A percentile compares a stretch with the other conserved stretches of the same genome.
These are phyloP conservation scores for Arnoldichthys spilopterus DNA, from an alignment of 2,797 vertebrate species.

Conservation along the genomic window DNA sequence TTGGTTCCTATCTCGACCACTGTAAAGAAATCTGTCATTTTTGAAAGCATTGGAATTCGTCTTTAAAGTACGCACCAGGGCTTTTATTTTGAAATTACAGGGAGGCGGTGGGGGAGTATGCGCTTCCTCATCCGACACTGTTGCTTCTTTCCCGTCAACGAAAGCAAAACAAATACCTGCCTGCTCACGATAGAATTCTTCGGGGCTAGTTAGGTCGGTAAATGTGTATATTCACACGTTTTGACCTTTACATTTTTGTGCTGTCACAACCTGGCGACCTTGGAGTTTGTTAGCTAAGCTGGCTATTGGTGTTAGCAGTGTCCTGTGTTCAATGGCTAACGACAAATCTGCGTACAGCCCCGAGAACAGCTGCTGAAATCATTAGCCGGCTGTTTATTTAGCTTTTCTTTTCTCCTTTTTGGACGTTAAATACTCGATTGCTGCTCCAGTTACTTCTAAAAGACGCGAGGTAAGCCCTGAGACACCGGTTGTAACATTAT, in stretches of 20 bases:
- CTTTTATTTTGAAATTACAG: slow-evolving; percentile 20
- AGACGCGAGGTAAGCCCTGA: not conserved
- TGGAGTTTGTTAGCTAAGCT: not conserved
- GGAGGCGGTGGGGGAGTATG: not conserved
- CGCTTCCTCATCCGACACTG: not conserved
- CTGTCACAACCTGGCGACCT: not conserved
- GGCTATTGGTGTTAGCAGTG: not conserved
- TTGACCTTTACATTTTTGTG: not conserved
- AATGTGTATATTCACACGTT: not conserved
- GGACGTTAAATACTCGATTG: not conserved
- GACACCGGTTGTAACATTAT: not conserved
- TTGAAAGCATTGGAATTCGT: no score
- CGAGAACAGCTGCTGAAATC: not conserved
- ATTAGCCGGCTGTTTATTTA: not conserved
- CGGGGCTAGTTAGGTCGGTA: not conserved
- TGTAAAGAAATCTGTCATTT: no score
- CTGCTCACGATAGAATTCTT: not conserved
- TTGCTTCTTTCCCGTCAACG: slow-evolving; percentile 6
- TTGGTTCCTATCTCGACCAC: no score
- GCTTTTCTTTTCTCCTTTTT: not conserved
- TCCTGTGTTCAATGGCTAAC: not conserved
- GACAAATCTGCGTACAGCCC: not conserved
- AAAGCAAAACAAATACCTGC: slow-evolving; percentile 1
- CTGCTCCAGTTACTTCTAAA: not conserved
- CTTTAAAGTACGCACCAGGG: no score